Conservation (phyloP, 2,797 vertebrate species). For the Propithecus perrieri region DNA sequence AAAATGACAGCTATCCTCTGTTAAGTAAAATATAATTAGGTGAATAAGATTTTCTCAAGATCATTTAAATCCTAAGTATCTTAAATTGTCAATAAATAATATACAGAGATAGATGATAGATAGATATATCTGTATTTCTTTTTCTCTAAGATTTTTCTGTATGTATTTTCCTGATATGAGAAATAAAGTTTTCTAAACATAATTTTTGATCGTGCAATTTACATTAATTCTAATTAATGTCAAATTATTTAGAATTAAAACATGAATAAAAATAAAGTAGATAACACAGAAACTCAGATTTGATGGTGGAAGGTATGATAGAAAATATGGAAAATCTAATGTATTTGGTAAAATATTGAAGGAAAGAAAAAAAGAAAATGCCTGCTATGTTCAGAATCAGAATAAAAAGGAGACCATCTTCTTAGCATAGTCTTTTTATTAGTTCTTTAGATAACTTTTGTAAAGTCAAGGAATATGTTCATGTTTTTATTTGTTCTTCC, state of each 20-base stretch:
- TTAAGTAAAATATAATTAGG: background rate
- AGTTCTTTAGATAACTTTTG: background rate
- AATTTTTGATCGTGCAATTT: background rate
- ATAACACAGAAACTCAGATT: background rate
- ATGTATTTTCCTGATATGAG: background rate
- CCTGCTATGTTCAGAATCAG: background rate
- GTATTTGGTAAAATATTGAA: background rate
- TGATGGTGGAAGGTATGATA: background rate
- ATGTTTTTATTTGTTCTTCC: background rate
- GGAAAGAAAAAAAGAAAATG: background rate
- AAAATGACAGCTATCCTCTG: background rate
- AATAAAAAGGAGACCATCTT: background rate
- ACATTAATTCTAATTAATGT: background rate
- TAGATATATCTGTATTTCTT: background rate
- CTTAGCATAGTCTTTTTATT: background rate
- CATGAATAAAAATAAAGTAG: background rate
- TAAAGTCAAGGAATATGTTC: background rate
- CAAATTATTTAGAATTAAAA: background rate
- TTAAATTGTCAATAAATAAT: background rate
- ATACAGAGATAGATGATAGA: background rate
- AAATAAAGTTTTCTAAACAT: background rate
- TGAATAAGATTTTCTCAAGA: background rate
- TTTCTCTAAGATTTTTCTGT: background rate
- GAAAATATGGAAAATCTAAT: background rate
- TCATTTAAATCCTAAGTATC: background rate